Conservation (phyloP, 2,888 invertebrate species). For the Argyresthia goedartella region DNA sequence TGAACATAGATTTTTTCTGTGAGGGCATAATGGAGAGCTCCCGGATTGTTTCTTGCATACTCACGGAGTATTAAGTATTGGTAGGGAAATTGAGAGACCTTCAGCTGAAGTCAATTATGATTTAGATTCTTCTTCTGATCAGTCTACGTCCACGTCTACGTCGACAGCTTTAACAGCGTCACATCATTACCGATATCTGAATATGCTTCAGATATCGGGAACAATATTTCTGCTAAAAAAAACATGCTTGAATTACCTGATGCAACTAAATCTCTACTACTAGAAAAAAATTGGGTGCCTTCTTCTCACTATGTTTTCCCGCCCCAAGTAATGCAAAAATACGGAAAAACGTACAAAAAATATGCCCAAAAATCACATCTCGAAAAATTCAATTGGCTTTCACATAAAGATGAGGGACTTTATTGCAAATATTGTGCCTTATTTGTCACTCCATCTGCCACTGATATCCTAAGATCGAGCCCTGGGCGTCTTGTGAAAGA, state of each 20-base stretch:
- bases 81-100: slow-evolving; percentile 5
- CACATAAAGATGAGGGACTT: background rate
- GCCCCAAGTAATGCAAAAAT: background rate
- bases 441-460: background rate
- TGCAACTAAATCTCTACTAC: slow-evolving; percentile 8
- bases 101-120: slow-evolving; percentile 1
- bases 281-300: slow-evolving; percentile 10
- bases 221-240: slow-evolving; percentile 5
- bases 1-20: too few species aligned
- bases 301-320: background rate
- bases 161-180: slow-evolving; percentile 2
- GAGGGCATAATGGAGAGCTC: too few species aligned
- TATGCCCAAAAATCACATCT: background rate
- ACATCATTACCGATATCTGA: too few species aligned
- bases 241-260: background rate
- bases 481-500: background rate
- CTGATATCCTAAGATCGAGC: background rate
- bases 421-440: too few species aligned
- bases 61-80: slow-evolving; percentile 4
- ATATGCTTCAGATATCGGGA: slow-evolving; percentile 7
- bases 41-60: too few species aligned
- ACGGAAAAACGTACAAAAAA: background rate
- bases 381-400: background rate
- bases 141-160: slow-evolving; percentile 3
- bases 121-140: slow-evolving; percentile 7